Base-by-base conservation (phyloP, 2,113 vertebrate genomes). In the Pygoscelis antarcticus region DNA sequence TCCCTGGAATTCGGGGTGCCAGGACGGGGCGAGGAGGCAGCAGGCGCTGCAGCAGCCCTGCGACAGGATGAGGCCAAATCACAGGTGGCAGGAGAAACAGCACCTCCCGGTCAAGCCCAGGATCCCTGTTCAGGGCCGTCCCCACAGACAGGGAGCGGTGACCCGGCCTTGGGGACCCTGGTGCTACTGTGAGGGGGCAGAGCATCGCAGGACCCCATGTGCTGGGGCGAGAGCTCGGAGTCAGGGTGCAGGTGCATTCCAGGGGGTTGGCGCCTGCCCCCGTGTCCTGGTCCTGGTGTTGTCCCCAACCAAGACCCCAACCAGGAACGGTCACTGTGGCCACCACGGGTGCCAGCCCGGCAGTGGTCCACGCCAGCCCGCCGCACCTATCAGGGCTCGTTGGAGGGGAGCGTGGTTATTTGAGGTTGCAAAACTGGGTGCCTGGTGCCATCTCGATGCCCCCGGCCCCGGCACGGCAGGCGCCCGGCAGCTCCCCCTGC, bases 121-220 rank as follows among this genome's bases (percentile, higher is more conserved):
- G 64, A 8, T 51, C 32, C 18, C 26, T 3, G 0, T 47, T 17
- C 1, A 1, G 72, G 77, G 23, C 4, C 0, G 1, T 79, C 66
- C 71, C 72, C 27, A 1, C 0, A 3, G 77, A 54, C 9, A 38
- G 12, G 19, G 66, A 60, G 47, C 1, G 6, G 58, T n/a, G 75
- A 21, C 26, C 9, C 1, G 0, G 60, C 26, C 27, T 8, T 0
- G 5, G 60, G 60, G 54, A 60, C 20, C 8, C 40, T 2, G 0
- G 4, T 0, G 2, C 1, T 14, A 7, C 34, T 13, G 1, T 47
- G 55, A 74, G n/a, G 25, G 11, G 51, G 27, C 42, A 9, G 54
- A 93, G 54, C 40, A 49, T 7, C 2, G 0, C 21, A 6, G 46
- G n/a, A 34, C 17, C 6, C 44, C 2, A 0, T 2, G 46, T 26